phyloP scores from a whole-genome alignment of 1,140 invertebrate genomes.

The Diorhabda sublineata region DNA sequence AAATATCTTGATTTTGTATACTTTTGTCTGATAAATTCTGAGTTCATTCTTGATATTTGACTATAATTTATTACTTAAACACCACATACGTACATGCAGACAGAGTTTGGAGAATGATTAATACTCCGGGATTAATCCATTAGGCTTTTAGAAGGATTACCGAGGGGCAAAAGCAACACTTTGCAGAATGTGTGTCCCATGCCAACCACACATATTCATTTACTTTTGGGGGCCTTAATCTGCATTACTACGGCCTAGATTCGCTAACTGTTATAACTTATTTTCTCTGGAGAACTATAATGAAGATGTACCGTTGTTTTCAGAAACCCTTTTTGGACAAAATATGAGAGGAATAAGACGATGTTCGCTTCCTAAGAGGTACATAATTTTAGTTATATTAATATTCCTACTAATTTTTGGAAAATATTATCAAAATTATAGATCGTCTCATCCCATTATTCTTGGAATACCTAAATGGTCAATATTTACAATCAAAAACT shows the following conservation, averaged over 20 bases:
- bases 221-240: constrained; percentile 20
- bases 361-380: not conserved
- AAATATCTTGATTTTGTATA: too few species aligned
- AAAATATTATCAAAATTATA: not conserved
- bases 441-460: not conserved
- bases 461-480: not conserved
- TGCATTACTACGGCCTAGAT: constrained; percentile 16
- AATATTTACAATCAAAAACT: not conserved
- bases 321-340: constrained; percentile 9
- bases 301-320: constrained; percentile 20
- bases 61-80: not conserved
- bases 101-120: constrained; percentile 15
- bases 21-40: too few species aligned
- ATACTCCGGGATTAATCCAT: constrained; percentile 19
- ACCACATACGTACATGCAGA: not conserved
- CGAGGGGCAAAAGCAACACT: constrained; percentile 3
- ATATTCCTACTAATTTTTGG: not conserved
- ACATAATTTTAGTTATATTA: not conserved
- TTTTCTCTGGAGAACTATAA: constrained; percentile 19
- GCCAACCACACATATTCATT: constrained; percentile 22
- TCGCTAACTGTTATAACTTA: constrained; percentile 18
- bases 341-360: not conserved
- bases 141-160: constrained; percentile 22
- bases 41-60: too few species aligned
- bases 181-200: constrained; percentile 20